Evolutionary conservation across 2,888 invertebrate genomes (phyloP), one percentile per base, ranked within the genome.

Genomic region (Scaeva pyrastri): DNA sequence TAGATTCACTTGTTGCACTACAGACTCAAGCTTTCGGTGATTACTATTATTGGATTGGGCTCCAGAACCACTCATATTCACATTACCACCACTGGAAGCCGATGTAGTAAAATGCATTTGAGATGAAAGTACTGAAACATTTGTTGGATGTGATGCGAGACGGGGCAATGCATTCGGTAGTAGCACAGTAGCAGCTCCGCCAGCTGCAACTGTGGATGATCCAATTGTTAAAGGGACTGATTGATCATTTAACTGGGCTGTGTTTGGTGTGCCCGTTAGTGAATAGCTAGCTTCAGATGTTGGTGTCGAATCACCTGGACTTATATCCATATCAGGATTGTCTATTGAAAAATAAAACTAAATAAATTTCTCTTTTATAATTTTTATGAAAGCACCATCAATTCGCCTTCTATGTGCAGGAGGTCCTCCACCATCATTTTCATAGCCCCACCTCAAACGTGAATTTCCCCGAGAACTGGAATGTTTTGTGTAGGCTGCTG

Each of bases 311-410:
- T 97, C 95, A 89, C 97, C 97, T 16, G 97, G 97, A 81, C 98
- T 98, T 90, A 98, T 98, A 91, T 98, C 98, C 98, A 98, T 98
- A 91, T 98, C 98, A 93, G 97, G 96, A 90, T 93, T 93, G 85
- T 94, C 94, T 72, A 93, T 93, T 91, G 39, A 31, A 26, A 43
- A 39, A 10, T 31, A 60, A 21, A 39, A 21, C 11, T 41, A 7
- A 26, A 19, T 36, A 14, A 21, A 26, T 48, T 36, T 10, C 14
- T 23, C n/a, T 26, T 60, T 14, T 66, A 3, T 26, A 7, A 16
- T 55, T 23, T 87, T 76, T 87, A 84, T 60, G 41, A 60, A 70
- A 16, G 50, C 88, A 92, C 91, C 91, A 89, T 93, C 93, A 89
- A 91, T 90, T 89, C 92, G 91, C 89, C 92, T 90, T 88, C 92